Conservation (phyloP, 2,797 vertebrate species). For the Tadarida brasiliensis region DNA sequence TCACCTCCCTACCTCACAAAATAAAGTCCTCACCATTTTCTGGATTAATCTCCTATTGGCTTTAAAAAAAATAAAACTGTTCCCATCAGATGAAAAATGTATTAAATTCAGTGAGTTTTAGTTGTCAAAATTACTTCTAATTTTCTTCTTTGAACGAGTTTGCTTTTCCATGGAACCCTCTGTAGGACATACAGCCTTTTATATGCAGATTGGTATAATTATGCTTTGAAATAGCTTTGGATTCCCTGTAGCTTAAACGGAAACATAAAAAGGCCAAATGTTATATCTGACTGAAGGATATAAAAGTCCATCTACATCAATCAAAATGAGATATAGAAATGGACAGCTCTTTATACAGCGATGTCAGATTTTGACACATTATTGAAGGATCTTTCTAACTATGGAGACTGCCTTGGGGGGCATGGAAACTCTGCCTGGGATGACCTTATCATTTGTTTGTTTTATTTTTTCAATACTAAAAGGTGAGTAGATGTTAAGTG, state of each 20-base stretch:
- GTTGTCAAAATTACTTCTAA: slow-evolving; percentile 88
- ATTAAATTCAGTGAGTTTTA: slow-evolving; percentile 86
- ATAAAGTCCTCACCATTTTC: slow-evolving; percentile 53
- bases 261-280: slow-evolving; percentile 91
- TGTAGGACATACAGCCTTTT: slow-evolving; percentile 88
- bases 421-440: slow-evolving; percentile 72
- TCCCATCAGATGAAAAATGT: slow-evolving; percentile 86
- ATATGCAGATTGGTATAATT: slow-evolving; percentile 91
- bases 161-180: slow-evolving; percentile 83
- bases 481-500: slow-evolving; percentile 82
- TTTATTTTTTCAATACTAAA: slow-evolving; percentile 79
- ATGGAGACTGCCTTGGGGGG: slow-evolving; percentile 67
- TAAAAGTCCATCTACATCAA: slow-evolving; percentile 84
- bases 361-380: slow-evolving; percentile 85
- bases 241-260: slow-evolving; percentile 88
- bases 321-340: slow-evolving; percentile 86
- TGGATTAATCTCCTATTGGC: slow-evolving; percentile 82
- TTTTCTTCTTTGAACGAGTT: slow-evolving; percentile 87
- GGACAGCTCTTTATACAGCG: slow-evolving; percentile 82
- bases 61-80: slow-evolving; percentile 78
- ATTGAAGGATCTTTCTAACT: slow-evolving; percentile 84
- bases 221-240: slow-evolving; percentile 90
- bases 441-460: slow-evolving; percentile 78
- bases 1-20: background rate
- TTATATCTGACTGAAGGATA: slow-evolving; percentile 86